Evolutionary conservation across 2,113 vertebrate species (phyloP), one percentile per base, ranked within the genome.

Genomic region (Lipophrys pholis): DNA sequence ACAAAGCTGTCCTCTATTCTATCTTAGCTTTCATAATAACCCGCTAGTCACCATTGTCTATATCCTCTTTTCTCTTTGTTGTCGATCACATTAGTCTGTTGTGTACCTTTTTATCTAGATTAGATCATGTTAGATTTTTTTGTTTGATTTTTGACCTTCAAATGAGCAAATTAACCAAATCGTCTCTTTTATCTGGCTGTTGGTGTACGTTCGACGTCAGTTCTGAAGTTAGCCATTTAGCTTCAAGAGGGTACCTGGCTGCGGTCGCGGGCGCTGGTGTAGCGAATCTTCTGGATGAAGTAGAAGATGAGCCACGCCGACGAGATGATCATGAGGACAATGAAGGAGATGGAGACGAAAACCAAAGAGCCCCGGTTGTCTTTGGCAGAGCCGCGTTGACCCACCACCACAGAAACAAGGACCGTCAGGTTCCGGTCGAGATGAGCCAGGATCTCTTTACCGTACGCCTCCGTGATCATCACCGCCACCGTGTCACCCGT

Each of bases 291-390:
- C 93, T 99, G 98, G 84, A 99, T 97, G 93, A 98, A 99, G 94
- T 99, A 99, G 94, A 99, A 99, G 90, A 99, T 95, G 84, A 99
- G 95, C 98, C 98, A 99, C 0, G 97, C 97, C 5, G 97, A 97
- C 35, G 97, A 98, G 92, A 99, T 97, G 69, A 99, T 96, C 96
- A 99, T 98, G 85, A 99, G 93, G 70, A 98, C 96, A 68, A 99
- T 98, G 89, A 99, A 99, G 82, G 97, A 99, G 93, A 99, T 95
- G 76, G 98, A 98, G 80, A 99, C 97, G 54, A 99, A 99, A 87
- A 99, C 96, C 69, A 99, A 91, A 7, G 98, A 99, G 62, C 96
- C 95, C 4, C 97, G 95, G 83, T 95, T 97, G 93, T 95, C 96
- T 86, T 96, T 97, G 6, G 91, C 91, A 1, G 93, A 91, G 66